Percentiles rank a stretch among this genome's conserved stretches.
Conservation (phyloP, 2,797 vertebrate species). For the Melanotaenia parkinsoni region DNA sequence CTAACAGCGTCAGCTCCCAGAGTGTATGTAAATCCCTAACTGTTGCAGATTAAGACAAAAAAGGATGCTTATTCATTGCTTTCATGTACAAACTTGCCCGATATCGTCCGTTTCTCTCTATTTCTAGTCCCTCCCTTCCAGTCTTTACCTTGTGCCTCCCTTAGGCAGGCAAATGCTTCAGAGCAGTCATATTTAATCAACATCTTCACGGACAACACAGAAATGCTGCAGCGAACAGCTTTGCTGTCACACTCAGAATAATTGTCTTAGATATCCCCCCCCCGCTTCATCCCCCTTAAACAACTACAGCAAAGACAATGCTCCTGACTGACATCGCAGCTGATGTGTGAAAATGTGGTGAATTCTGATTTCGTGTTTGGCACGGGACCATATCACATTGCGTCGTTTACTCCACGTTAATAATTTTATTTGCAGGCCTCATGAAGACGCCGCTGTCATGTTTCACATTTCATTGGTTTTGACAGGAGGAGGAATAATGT, state of each 20-base stretch:
- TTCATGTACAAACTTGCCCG: slow-evolving; percentile 77
- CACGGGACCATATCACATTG: slow-evolving; percentile 38
- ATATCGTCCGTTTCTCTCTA: slow-evolving; percentile 27
- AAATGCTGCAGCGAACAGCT: slow-evolving; percentile 51
- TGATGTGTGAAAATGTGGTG: slow-evolving; percentile 64
- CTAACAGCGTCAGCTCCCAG: slow-evolving; percentile 51
- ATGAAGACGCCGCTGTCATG: slow-evolving; percentile 52
- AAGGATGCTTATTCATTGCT: slow-evolving; percentile 66
- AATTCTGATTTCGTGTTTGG: slow-evolving; percentile 62
- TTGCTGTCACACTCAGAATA: slow-evolving; percentile 71
- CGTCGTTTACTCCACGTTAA: slow-evolving; percentile 40
- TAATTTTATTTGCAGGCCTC: slow-evolving; percentile 50
- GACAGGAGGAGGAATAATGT: slow-evolving; percentile 58
- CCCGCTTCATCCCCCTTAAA: slow-evolving; percentile 59
- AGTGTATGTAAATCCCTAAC: slow-evolving; percentile 69
- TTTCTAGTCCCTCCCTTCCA: slow-evolving; percentile 2
- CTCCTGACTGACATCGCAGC: slow-evolving; percentile 63
- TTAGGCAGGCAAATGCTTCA: slow-evolving; percentile 61
- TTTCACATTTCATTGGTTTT: slow-evolving; percentile 65
- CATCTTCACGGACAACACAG: slow-evolving; percentile 75
- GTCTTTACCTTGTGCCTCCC: slow-evolving; percentile 31
- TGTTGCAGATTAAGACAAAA: slow-evolving; percentile 78
- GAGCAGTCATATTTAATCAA: slow-evolving; percentile 81
- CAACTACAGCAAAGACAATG: slow-evolving; percentile 42
- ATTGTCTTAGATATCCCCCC: slow-evolving; percentile 69